Conservation (phyloP, 92 coral and sea anemone genomes). For the Porites divaricata region DNA sequence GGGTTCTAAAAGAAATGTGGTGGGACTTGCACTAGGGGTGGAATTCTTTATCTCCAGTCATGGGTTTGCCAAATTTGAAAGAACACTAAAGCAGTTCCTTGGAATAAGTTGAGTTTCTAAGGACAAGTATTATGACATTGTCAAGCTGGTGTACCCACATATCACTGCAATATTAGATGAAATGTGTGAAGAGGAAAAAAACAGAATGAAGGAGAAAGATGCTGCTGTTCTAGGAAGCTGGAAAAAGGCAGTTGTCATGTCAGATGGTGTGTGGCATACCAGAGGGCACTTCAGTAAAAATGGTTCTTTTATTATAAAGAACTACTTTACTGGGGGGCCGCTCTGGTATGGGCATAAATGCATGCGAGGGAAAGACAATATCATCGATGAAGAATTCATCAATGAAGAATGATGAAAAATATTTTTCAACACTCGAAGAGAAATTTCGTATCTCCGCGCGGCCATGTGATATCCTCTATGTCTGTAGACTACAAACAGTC, state of each 20-base stretch:
- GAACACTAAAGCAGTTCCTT: neutral
- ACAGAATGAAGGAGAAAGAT: no score
- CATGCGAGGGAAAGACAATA: conserved; percentile 58
- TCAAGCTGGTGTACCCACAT: conserved; percentile 27
- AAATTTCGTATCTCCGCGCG: no score
- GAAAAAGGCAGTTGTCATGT: no score
- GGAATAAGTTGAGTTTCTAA: conserved; percentile 5
- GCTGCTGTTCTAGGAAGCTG: no score
- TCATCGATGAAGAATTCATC: conserved; percentile 51
- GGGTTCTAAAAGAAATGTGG: conserved; percentile 46
- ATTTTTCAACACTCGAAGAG: no score
- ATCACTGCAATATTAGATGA: conserved; percentile 20
- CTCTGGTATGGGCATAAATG: conserved; percentile 14
- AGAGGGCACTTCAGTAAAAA: neutral
- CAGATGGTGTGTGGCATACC: neutral
- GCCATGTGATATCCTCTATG: no score
- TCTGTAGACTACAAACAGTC: no score
- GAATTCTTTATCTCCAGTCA: conserved; percentile 49
- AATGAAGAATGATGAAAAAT: no score
- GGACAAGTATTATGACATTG: conserved; percentile 6
- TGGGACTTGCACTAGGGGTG: conserved; percentile 55
- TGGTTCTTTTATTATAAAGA: conserved; percentile 23
- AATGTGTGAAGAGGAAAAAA: conserved; percentile 20
- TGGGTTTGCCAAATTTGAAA: no score
- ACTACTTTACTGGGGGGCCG: conserved; percentile 55